Conservation (phyloP, 1,140 invertebrate species). For the Lasaia peninsularis region DNA sequence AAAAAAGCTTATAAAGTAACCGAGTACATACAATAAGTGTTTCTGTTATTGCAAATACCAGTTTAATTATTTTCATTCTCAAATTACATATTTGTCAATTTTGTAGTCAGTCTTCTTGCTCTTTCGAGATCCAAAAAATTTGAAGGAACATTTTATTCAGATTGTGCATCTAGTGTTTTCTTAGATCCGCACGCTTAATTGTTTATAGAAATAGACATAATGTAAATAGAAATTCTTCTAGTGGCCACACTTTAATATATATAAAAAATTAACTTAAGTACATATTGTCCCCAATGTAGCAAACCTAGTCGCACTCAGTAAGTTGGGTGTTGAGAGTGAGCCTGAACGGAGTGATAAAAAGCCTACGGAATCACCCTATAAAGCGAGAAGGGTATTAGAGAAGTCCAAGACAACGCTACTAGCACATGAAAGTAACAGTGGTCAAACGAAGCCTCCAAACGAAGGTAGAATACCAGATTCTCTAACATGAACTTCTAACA, state of each 20-base stretch:
- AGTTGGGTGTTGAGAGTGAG: slow-evolving; percentile 70
- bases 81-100: too few relatives aligned
- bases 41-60: too few relatives aligned
- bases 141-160: too few relatives aligned
- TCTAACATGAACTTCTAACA: slow-evolving; percentile 19
- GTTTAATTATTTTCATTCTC: too few relatives aligned
- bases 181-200: too few relatives aligned
- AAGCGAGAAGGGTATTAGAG: slow-evolving; percentile 62
- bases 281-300: slow-evolving; percentile 64
- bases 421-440: slow-evolving; percentile 70
- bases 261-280: slow-evolving; percentile 41
- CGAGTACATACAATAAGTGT: too few relatives aligned
- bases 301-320: slow-evolving; percentile 74
- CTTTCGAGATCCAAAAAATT: too few relatives aligned
- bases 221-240: too few relatives aligned
- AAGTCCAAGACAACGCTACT: slow-evolving; percentile 72
- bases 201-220: too few relatives aligned
- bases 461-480: slow-evolving; percentile 61
- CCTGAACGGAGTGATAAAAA: slow-evolving; percentile 64
- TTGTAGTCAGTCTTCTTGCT: too few relatives aligned
- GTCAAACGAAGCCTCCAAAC: slow-evolving; percentile 64
- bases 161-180: too few relatives aligned
- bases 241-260: slow-evolving; percentile 19
- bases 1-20: too few relatives aligned
- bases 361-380: slow-evolving; percentile 64